phyloP scores from a whole-genome alignment of 2,797 vertebrate genomes.

The Phalloptychus januarius region DNA sequence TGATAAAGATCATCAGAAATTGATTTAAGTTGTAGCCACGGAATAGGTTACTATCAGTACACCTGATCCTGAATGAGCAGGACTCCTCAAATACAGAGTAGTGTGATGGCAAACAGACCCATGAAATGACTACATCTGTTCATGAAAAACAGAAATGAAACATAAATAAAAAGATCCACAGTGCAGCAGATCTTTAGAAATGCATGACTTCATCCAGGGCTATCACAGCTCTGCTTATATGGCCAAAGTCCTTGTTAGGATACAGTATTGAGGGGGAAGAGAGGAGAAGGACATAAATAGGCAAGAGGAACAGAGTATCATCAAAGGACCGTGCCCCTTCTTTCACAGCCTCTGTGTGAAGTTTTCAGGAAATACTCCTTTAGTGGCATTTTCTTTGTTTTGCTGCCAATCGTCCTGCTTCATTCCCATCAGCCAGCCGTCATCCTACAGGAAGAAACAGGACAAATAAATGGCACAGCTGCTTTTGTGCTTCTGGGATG shows the following conservation, averaged over 20 bases:
- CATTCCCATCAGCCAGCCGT: slow-evolving; percentile 97
- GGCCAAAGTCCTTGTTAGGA: slow-evolving; percentile 74
- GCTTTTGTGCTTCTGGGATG: slow-evolving; percentile 2
- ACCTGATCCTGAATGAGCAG: slow-evolving; percentile 10
- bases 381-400: slow-evolving; percentile 85
- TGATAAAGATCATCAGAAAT: slow-evolving; percentile 20
- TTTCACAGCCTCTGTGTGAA: slow-evolving; percentile 94
- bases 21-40: slow-evolving; percentile 45
- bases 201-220: slow-evolving; percentile 62
- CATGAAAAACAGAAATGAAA: slow-evolving; percentile 53
- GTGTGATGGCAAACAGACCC: slow-evolving; percentile 32
- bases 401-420: slow-evolving; percentile 91
- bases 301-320: slow-evolving; percentile 49
- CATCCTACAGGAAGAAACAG: slow-evolving; percentile 82
- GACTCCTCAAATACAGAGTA: slow-evolving; percentile 10
- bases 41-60: slow-evolving; percentile 38
- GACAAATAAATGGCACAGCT: background rate
- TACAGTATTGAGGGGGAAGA: slow-evolving; percentile 55
- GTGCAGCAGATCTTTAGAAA: slow-evolving; percentile 70
- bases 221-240: slow-evolving; percentile 70
- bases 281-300: slow-evolving; percentile 42
- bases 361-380: slow-evolving; percentile 98
- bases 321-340: slow-evolving; percentile 51
- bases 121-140: slow-evolving; percentile 61
- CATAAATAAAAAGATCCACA: slow-evolving; percentile 57